Evolutionary conservation across 2,888 invertebrate genomes (phyloP).

Genomic region (Pachliopta kotzebuea): DNA sequence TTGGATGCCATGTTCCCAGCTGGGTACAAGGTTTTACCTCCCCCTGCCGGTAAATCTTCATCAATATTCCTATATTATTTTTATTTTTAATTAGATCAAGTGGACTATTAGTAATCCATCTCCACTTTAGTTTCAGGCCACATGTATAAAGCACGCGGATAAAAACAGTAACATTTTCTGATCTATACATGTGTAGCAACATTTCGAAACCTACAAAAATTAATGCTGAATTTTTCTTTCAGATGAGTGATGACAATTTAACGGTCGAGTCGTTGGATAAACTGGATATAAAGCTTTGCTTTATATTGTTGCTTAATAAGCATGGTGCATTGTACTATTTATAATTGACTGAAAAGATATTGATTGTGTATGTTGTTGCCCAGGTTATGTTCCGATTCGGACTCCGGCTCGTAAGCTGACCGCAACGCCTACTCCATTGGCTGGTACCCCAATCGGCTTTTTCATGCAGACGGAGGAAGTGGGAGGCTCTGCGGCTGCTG

Average conservation of each 20-base stretch:
- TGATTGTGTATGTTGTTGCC: conserved; percentile 57
- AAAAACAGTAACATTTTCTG: conserved; percentile 41
- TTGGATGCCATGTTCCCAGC: conserved; percentile 98
- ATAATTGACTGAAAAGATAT: conserved; percentile 21
- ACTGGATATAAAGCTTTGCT: conserved; percentile 57
- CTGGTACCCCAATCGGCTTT: conserved; percentile 95
- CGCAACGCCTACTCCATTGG: conserved; percentile 98
- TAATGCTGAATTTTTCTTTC: conserved; percentile 74
- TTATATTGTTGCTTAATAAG: conserved; percentile 33
- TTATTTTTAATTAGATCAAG: conserved; percentile 35
- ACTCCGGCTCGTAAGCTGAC: conserved; percentile 98
- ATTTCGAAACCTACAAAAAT: conserved; percentile 52
- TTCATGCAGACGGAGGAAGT: conserved; percentile 96
- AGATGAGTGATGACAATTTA: conserved; percentile 75
- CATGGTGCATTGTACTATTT: conserved; percentile 29
- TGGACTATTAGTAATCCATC: conserved; percentile 69
- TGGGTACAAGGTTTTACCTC: conserved; percentile 97
- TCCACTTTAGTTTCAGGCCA: conserved; percentile 75
- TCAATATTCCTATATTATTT: not conserved
- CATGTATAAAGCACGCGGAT: conserved; percentile 60
- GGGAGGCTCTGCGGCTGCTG: conserved; percentile 89
- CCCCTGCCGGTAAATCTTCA: conserved; percentile 88
- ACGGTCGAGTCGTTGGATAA: conserved; percentile 69
- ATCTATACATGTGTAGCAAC: conserved; percentile 60
- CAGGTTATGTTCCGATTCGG: conserved; percentile 95